Conservation (phyloP, 2,797 vertebrate species). For the Coregonus suidteri region DNA sequence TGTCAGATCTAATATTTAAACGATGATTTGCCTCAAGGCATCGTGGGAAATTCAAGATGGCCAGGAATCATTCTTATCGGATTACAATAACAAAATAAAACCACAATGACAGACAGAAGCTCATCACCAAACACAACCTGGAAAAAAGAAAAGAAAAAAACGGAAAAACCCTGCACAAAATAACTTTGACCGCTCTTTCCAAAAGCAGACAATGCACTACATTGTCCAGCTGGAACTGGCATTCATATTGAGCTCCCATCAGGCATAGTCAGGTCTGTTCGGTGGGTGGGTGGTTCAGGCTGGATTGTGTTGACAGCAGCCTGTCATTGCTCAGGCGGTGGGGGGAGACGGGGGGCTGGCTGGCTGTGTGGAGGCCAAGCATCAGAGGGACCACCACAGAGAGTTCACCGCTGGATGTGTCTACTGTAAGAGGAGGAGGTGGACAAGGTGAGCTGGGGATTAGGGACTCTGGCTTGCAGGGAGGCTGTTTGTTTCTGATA, state of each 20-base stretch:
- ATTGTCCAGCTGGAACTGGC: constrained; percentile 18
- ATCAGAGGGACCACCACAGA: not conserved
- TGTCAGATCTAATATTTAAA: constrained; percentile 67
- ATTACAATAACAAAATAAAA: constrained; percentile 16
- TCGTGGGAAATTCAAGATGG: constrained; percentile 33
- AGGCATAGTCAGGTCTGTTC: constrained; percentile 44
- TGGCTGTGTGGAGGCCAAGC: not conserved
- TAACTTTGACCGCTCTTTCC: constrained; percentile 16
- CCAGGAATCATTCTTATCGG: constrained; percentile 20
- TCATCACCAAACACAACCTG: not conserved
- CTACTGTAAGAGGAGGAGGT: not conserved
- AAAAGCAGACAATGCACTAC: not conserved
- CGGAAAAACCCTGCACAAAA: constrained; percentile 1
- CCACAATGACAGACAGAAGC: not conserved
- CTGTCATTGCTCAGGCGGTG: constrained; percentile 42
- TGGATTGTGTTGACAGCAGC: constrained; percentile 53
- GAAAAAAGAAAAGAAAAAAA: not conserved
- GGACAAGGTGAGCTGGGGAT: constrained; percentile 1
- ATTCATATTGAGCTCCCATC: constrained; percentile 53
- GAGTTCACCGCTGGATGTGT: not conserved
- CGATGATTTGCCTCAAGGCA: constrained; percentile 63
- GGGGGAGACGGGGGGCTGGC: not conserved
- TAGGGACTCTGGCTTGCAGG: not conserved
- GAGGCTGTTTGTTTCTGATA: not conserved
- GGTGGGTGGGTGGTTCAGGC: constrained; percentile 36